phyloP scores from a whole-genome alignment of 2,888 invertebrate species.

The Lepidocyrtinus sp. region DNA sequence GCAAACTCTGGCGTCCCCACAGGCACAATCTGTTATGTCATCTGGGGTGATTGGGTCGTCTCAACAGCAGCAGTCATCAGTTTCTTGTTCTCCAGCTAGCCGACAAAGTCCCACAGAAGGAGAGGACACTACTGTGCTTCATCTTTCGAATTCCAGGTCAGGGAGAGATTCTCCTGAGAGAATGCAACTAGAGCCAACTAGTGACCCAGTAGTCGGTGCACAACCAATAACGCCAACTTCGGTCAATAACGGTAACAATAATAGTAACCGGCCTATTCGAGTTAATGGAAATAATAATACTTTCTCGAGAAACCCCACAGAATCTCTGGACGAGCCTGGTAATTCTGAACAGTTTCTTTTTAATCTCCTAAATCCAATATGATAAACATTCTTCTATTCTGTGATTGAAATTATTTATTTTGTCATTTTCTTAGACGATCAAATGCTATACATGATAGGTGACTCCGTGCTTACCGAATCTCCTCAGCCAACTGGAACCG shows the following conservation, averaged over 20 bases:
- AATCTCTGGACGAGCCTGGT: conserved; percentile 36
- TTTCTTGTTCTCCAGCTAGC: conserved; percentile 6
- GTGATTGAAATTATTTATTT: too few species aligned
- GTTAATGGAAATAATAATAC: conserved; percentile 49
- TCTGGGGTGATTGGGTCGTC: too few species aligned
- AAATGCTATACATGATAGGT: conserved; percentile 78
- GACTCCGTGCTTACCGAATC: conserved; percentile 73
- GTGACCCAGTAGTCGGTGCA: conserved; percentile 47
- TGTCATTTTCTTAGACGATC: conserved; percentile 72
- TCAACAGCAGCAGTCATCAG: conserved; percentile 20
- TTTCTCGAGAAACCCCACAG: conserved; percentile 26
- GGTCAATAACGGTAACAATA: conserved; percentile 15
- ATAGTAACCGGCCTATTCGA: conserved; percentile 22
- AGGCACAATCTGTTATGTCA: conserved; percentile 15
- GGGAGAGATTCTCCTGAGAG: conserved; percentile 25
- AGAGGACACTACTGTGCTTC: conserved; percentile 22
- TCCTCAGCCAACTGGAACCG: conserved; percentile 72
- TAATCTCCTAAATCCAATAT: too few species aligned
- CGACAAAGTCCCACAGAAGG: conserved; percentile 29
- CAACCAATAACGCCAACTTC: conserved; percentile 25
- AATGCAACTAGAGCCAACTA: conserved; percentile 35
- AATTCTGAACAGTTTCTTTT: too few species aligned
- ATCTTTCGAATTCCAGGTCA: conserved; percentile 8
- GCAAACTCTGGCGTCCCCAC: conserved; percentile 31
- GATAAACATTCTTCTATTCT: too few species aligned